Percentiles rank a stretch among this genome's conserved stretches.
Conservation (phyloP, 1,140 invertebrate species). For the Oedothorax gibbosus region DNA sequence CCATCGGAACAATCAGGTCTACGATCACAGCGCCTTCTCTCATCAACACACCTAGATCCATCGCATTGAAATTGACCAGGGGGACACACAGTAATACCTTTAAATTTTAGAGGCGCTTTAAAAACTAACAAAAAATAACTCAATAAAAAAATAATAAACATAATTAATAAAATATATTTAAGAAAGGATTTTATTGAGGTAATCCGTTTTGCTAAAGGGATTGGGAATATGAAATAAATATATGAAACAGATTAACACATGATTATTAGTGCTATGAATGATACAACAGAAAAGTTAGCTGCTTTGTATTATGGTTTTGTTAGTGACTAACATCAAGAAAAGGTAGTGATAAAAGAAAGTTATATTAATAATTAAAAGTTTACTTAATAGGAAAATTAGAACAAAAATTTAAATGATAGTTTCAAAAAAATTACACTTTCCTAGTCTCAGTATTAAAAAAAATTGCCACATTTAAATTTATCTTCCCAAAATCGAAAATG, state of each 20-base stretch:
- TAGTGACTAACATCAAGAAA: too few relatives aligned
- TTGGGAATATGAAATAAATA: background rate
- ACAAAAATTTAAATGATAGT: too few relatives aligned
- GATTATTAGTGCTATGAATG: background rate
- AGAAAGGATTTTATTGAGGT: background rate
- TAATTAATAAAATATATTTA: background rate
- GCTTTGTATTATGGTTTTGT: too few relatives aligned
- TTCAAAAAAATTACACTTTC: too few relatives aligned
- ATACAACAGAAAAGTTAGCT: too few relatives aligned
- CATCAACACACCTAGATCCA: slow-evolving; percentile 51
- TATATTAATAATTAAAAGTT: too few relatives aligned
- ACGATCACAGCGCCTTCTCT: slow-evolving; percentile 69
- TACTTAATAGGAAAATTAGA: too few relatives aligned
- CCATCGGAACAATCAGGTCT: slow-evolving; percentile 67
- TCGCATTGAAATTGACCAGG: slow-evolving; percentile 54
- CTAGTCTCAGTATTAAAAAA: too few relatives aligned
- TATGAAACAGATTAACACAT: background rate
- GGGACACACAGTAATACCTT: slow-evolving; percentile 40
- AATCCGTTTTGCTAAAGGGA: background rate
- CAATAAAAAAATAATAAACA: background rate
- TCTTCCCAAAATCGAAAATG: too few relatives aligned
- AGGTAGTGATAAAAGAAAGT: too few relatives aligned
- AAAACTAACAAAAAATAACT: background rate
- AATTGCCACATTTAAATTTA: too few relatives aligned
- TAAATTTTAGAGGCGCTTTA: background rate